Percentiles rank a stretch among this genome's conserved stretches.
These are phyloP conservation scores for Monodelphis domestica DNA, from an alignment of 2,797 vertebrate species.

Conservation along the genomic window DNA sequence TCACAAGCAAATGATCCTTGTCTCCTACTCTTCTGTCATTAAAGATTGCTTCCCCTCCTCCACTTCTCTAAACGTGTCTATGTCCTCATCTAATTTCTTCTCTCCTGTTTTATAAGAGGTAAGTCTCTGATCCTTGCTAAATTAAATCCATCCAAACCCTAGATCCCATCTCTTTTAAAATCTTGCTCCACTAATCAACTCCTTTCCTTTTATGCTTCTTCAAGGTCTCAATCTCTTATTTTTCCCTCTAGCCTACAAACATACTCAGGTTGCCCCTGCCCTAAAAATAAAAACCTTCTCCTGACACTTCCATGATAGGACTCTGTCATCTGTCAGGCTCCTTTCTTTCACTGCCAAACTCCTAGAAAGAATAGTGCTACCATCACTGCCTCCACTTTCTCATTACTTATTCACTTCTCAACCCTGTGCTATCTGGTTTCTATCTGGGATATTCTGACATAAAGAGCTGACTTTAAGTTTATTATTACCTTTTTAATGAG, in stretches of 20 bases:
- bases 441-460: background rate
- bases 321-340: background rate
- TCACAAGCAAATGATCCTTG: background rate
- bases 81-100: background rate
- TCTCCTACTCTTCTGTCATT: background rate
- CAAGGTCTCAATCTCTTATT: background rate
- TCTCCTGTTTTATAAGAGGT: background rate
- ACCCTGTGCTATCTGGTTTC: background rate
- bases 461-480: background rate
- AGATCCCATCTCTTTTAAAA: background rate
- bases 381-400: background rate
- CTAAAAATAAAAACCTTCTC: background rate
- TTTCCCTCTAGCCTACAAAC: background rate
- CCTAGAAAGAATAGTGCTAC: background rate
- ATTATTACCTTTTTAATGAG: background rate
- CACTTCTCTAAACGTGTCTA: background rate
- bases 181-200: background rate
- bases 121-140: background rate
- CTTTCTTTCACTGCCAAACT: background rate
- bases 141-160: background rate
- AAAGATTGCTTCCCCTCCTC: background rate
- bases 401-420: background rate
- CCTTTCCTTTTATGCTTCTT: background rate
- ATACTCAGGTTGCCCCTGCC: background rate
- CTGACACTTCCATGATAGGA: background rate